phyloP scores from a whole-genome alignment of 2,113 vertebrate genomes.

The Carassius auratus region DNA sequence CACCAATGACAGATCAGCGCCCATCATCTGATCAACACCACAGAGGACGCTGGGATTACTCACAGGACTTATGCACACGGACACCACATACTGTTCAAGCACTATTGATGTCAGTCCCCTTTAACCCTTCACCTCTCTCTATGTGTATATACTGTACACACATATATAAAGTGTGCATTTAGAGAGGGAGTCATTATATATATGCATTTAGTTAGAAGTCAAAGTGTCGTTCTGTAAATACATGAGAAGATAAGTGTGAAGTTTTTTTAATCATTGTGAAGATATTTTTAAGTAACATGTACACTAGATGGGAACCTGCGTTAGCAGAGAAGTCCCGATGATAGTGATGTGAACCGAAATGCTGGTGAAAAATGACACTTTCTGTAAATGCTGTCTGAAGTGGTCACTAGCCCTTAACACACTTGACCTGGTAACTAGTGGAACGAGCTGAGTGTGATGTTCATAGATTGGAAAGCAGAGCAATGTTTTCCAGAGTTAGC shows the following conservation, averaged over 20 bases:
- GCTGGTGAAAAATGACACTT: neutral
- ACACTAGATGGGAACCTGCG: slow-evolving; percentile 1
- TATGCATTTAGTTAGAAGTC: neutral
- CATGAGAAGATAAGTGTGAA: neutral
- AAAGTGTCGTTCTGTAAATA: slow-evolving; percentile 26
- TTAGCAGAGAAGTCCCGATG: neutral
- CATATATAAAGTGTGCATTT: slow-evolving; percentile 1
- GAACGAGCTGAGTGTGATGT: too few relatives aligned
- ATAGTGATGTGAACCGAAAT: slow-evolving; percentile 18
- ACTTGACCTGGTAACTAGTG: too few relatives aligned
- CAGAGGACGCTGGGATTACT: neutral
- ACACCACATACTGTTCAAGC: slow-evolving; percentile 47
- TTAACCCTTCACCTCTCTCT: slow-evolving; percentile 41
- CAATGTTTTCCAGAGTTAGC: slow-evolving; percentile 27
- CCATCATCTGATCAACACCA: slow-evolving; percentile 74
- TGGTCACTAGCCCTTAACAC: too few relatives aligned
- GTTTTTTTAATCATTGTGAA: too few relatives aligned
- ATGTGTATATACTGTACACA: neutral
- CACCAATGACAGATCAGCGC: slow-evolving; percentile 94
- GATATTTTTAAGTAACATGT: too few relatives aligned
- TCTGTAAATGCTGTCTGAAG: neutral
- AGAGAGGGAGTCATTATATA: neutral
- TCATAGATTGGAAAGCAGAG: too few relatives aligned
- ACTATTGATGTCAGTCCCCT: slow-evolving; percentile 53
- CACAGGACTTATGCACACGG: slow-evolving; percentile 34